Conservation (phyloP, 1,140 invertebrate species). For the Rhagoletis zephyria region DNA sequence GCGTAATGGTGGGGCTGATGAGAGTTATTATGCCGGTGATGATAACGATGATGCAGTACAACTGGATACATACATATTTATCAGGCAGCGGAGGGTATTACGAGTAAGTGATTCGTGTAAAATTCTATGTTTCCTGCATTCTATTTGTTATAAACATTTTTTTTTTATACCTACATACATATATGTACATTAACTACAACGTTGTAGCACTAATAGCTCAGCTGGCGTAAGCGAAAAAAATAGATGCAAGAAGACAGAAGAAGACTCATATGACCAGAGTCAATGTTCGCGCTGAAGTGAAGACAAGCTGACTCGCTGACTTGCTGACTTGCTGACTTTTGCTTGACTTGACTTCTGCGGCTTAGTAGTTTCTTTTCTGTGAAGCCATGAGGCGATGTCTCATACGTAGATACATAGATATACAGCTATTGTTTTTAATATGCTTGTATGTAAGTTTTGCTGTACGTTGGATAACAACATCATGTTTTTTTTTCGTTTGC, state of each 20-base stretch:
- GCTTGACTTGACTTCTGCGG: not conserved
- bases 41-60: slow-evolving; percentile 2
- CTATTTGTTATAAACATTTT: not conserved
- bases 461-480: slow-evolving; percentile 23
- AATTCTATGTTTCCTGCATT: slow-evolving; percentile 19
- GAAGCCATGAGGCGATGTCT: not conserved
- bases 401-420: not conserved
- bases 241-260: not conserved
- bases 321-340: not conserved
- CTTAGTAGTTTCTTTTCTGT: not conserved
- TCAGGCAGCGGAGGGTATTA: not conserved
- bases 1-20: slow-evolving; percentile 1
- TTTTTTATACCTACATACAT: not conserved
- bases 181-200: not conserved
- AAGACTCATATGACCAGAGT: not conserved
- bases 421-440: not conserved
- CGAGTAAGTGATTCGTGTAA: not conserved
- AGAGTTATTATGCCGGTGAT: not conserved
- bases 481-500: not conserved
- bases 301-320: slow-evolving; percentile 12
- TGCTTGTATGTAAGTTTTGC: not conserved
- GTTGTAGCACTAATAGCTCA: not conserved
- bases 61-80: not conserved
- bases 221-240: not conserved
- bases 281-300: slow-evolving; percentile 42